These are phyloP conservation scores for Heteronetta atricapilla DNA, from an alignment of 2,113 vertebrate genomes.

Conservation along the genomic window DNA sequence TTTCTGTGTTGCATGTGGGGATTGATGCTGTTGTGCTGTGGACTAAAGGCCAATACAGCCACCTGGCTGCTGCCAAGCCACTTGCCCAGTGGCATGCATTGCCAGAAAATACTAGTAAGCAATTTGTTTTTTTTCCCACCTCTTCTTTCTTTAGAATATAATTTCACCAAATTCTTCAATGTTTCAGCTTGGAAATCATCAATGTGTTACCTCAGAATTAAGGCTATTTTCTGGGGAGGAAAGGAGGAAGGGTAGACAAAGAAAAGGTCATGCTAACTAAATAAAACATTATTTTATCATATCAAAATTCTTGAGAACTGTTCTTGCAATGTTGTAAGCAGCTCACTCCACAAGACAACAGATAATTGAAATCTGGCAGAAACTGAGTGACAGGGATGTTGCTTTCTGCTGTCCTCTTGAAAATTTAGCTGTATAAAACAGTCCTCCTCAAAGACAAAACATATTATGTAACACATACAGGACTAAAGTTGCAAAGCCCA, in stretches of 20 bases:
- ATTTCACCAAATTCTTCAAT: background rate
- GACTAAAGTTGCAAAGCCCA: background rate
- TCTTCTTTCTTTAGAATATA: background rate
- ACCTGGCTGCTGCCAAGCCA: background rate
- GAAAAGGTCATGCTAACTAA: background rate
- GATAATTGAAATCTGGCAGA: background rate
- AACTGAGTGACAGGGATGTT: background rate
- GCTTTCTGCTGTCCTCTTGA: background rate
- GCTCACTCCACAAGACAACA: background rate
- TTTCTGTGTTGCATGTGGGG: background rate
- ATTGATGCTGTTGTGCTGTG: background rate
- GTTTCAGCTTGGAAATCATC: background rate
- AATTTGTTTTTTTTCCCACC: background rate
- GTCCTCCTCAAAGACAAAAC: background rate
- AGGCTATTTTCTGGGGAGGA: background rate
- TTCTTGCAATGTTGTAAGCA: background rate
- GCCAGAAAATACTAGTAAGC: background rate
- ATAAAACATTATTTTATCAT: background rate
- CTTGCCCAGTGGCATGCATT: background rate
- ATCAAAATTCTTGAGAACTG: background rate
- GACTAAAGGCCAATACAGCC: constrained; percentile 5
- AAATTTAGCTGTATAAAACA: background rate
- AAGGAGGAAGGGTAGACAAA: background rate
- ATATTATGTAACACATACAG: background rate
- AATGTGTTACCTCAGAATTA: background rate